phyloP scores from a whole-genome alignment of 1,140 invertebrate species.

The Listronotus bonariensis region DNA sequence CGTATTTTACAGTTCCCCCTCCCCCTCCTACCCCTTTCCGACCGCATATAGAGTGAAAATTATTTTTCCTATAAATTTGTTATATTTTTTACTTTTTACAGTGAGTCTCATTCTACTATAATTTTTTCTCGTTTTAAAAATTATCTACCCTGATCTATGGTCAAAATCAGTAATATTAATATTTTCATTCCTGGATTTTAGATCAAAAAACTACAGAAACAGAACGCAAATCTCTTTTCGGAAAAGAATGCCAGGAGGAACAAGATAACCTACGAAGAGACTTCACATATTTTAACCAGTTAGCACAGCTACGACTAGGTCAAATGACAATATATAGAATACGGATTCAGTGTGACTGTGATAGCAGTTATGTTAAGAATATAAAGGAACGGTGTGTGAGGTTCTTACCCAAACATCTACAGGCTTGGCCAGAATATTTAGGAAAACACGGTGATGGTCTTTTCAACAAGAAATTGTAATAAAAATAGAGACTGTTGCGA shows the following conservation, averaged over 20 bases:
- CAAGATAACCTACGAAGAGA: slow-evolving; percentile 52
- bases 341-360: slow-evolving; percentile 60
- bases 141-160: no score
- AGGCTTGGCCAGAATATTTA: slow-evolving; percentile 61
- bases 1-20: no score
- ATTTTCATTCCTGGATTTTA: not conserved
- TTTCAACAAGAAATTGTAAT: slow-evolving; percentile 45
- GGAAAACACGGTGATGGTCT: slow-evolving; percentile 59
- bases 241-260: slow-evolving; percentile 56
- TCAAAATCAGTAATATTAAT: no score
- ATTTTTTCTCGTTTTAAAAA: no score
- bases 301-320: slow-evolving; percentile 57
- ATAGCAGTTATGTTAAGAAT: slow-evolving; percentile 16
- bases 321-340: slow-evolving; percentile 64
- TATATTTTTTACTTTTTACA: no score
- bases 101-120: no score
- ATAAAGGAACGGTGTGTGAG: slow-evolving; percentile 57
- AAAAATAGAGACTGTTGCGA: not conserved
- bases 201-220: slow-evolving; percentile 37
- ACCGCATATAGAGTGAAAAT: no score
- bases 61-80: no score
- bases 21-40: no score
- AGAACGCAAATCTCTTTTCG: slow-evolving; percentile 40
- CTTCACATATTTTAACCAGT: slow-evolving; percentile 56
- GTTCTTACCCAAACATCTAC: slow-evolving; percentile 57